phyloP scores from a whole-genome alignment of 2,888 invertebrate genomes.

The Baronia brevicornis region DNA sequence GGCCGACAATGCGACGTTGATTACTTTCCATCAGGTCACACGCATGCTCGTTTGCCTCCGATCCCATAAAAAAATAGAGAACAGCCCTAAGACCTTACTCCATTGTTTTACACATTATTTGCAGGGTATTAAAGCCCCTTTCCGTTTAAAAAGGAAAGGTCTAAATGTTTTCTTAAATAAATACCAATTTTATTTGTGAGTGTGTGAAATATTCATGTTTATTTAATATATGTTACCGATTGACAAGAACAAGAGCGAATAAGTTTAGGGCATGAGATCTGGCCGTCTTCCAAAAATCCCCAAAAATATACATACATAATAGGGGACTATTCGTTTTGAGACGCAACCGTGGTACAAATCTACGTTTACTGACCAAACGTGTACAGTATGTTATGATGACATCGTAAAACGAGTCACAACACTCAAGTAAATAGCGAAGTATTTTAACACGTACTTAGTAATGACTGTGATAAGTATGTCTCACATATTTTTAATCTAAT shows the following conservation, averaged over 20 bases:
- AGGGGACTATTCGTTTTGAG: constrained; percentile 37
- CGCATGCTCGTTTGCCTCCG: too few relatives aligned
- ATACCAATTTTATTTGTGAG: too few relatives aligned
- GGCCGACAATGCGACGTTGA: too few relatives aligned
- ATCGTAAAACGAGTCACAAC: constrained; percentile 2
- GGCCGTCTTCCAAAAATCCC: constrained; percentile 50
- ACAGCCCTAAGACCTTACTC: too few relatives aligned
- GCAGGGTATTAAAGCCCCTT: background rate
- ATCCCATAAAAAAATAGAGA: too few relatives aligned
- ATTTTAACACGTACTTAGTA: too few relatives aligned
- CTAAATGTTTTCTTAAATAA: constrained; percentile 12
- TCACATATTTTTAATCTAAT: too few relatives aligned
- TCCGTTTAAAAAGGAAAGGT: too few relatives aligned
- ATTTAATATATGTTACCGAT: constrained; percentile 20
- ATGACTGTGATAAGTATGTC: too few relatives aligned
- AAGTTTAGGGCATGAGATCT: constrained; percentile 38
- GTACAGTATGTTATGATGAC: constrained; percentile 15
- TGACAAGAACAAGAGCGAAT: constrained; percentile 48
- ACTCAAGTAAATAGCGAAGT: too few relatives aligned
- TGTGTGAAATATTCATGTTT: constrained; percentile 10
- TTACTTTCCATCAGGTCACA: too few relatives aligned
- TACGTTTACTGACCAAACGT: constrained; percentile 33
- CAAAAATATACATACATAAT: constrained; percentile 27
- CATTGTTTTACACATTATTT: too few relatives aligned
- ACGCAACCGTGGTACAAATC: constrained; percentile 35